Conservation (phyloP, 2,888 invertebrate species). For the Mimumesa dahlbomi region DNA sequence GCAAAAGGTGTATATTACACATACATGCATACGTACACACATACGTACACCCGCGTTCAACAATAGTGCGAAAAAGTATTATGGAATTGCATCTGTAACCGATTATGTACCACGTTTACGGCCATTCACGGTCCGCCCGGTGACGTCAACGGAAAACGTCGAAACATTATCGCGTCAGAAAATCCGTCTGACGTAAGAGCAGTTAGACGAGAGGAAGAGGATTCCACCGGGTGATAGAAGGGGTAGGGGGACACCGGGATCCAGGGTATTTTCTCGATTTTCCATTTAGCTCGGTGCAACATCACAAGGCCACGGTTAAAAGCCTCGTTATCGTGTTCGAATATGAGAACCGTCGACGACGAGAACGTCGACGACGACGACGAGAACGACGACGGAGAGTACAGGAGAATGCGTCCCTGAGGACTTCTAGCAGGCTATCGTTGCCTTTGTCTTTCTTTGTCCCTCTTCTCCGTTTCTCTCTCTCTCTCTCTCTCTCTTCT, state of each 20-base stretch:
- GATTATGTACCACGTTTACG: no score
- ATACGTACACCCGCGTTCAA: no score
- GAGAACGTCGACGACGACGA: not conserved
- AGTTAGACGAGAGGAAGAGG: not conserved
- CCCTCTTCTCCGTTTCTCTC: no score
- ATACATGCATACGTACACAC: no score
- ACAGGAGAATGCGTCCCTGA: constrained; percentile 55
- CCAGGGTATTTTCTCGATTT: constrained; percentile 44
- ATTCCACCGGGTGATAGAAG: no score
- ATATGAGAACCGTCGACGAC: constrained; percentile 47
- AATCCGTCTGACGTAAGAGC: constrained; percentile 27
- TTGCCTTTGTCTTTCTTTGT: constrained; percentile 53
- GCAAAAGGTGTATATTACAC: no score
- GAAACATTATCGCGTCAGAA: constrained; percentile 4
- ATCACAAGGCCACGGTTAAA: constrained; percentile 58
- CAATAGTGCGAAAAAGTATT: no score
- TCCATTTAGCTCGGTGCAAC: constrained; percentile 38
- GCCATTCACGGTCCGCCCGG: constrained; percentile 4
- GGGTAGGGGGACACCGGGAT: no score
- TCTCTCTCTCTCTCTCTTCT: no score
- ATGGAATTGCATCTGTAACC: no score
- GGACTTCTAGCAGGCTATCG: constrained; percentile 35
- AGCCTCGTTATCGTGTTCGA: constrained; percentile 58
- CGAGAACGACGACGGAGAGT: not conserved
- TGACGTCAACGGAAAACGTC: constrained; percentile 15